phyloP scores from a whole-genome alignment of 2,888 invertebrate species.

The Lasioglossum leucozonium region DNA sequence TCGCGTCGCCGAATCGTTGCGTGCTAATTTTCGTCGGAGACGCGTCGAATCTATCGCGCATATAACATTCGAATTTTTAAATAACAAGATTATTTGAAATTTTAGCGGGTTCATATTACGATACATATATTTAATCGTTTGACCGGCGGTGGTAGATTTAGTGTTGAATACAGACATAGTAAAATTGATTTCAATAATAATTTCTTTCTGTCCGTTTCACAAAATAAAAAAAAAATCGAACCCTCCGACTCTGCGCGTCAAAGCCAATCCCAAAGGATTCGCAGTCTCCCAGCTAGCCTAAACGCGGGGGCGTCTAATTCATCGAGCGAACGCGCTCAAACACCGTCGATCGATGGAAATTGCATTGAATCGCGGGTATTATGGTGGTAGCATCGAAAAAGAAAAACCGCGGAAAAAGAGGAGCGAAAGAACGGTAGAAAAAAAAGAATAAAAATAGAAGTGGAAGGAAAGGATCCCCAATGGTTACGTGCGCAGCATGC shows the following conservation, averaged over 20 bases:
- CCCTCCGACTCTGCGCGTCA: no score
- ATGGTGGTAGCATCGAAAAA: background rate
- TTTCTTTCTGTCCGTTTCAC: no score
- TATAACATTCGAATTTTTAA: no score
- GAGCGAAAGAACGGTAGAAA: background rate
- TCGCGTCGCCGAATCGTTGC: background rate
- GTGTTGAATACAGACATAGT: no score
- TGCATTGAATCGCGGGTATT: background rate
- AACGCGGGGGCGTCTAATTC: background rate
- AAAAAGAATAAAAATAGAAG: background rate
- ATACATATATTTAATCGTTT: no score
- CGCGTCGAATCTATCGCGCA: no score
- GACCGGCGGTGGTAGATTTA: no score
- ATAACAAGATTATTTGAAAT: no score
- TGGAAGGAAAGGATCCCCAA: background rate
- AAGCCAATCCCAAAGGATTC: background rate
- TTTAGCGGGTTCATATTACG: no score
- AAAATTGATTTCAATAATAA: no score
- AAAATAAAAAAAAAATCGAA: no score
- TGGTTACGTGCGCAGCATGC: conserved; percentile 1
- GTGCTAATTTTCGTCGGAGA: no score
- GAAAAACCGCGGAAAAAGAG: background rate
- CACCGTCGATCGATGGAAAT: background rate
- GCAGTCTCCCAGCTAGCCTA: background rate
- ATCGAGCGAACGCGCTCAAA: background rate